Conservation (phyloP, 2,113 vertebrate species). For the Salvator merianae region DNA sequence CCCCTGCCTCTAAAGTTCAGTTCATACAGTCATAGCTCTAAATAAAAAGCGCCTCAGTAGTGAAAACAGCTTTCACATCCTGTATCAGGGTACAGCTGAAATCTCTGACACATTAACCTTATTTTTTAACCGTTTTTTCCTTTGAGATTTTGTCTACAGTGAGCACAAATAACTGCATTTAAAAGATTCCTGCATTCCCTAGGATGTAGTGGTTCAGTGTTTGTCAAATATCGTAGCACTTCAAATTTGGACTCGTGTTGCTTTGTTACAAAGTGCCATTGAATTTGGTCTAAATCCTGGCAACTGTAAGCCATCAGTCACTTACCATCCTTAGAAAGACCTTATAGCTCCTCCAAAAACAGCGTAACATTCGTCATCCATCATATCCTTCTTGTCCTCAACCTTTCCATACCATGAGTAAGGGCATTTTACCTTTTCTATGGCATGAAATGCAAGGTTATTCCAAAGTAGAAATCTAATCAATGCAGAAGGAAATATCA, state of each 20-base stretch:
- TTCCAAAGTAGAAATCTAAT: background rate
- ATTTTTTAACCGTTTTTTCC: conserved; percentile 2
- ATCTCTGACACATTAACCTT: conserved; percentile 20
- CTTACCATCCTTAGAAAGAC: too few species aligned
- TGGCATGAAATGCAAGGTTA: background rate
- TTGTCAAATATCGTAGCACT: background rate
- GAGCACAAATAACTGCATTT: background rate
- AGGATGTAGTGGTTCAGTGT: background rate
- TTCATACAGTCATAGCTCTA: background rate
- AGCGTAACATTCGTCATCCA: too few species aligned
- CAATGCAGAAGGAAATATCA: too few species aligned
- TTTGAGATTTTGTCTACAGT: conserved; percentile 13
- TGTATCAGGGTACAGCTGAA: conserved; percentile 25
- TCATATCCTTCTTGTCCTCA: too few species aligned
- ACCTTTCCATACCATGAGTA: background rate
- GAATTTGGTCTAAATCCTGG: too few species aligned
- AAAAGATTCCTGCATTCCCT: background rate
- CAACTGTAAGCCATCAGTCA: too few species aligned
- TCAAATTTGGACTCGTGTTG: too few species aligned
- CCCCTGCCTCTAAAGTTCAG: conserved; percentile 17
- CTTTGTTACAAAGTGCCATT: too few species aligned
- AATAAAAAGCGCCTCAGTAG: background rate
- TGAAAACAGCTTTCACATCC: conserved; percentile 13
- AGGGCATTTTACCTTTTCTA: background rate
- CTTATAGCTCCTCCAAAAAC: too few species aligned